Evolutionary conservation across 2,888 invertebrate genomes (phyloP).

Genomic region (Beris chalybata): DNA sequence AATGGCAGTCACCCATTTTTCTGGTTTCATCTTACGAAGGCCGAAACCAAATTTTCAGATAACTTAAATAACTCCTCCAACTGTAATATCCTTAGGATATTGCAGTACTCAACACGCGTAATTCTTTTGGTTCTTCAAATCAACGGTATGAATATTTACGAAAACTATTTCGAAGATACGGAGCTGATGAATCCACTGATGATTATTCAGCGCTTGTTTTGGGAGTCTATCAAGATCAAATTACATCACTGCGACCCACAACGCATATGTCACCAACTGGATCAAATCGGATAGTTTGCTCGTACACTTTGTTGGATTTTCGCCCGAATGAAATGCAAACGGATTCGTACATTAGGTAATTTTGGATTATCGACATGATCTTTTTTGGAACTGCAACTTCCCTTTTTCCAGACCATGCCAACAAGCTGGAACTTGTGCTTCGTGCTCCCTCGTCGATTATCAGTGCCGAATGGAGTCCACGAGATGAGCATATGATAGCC

Average conservation of each 20-base stretch:
- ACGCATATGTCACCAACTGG: slow-evolving; percentile 66
- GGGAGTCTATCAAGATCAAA: slow-evolving; percentile 68
- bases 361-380: background rate
- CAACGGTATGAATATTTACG: slow-evolving; percentile 78
- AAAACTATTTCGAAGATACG: slow-evolving; percentile 69
- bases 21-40: no score
- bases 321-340: slow-evolving; percentile 37
- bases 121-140: slow-evolving; percentile 74
- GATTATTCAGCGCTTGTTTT: slow-evolving; percentile 63
- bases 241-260: slow-evolving; percentile 55
- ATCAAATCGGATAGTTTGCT: slow-evolving; percentile 19
- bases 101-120: no score
- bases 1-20: no score
- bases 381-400: background rate
- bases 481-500: slow-evolving; percentile 73
- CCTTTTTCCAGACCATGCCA: slow-evolving; percentile 74
- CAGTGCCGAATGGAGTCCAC: slow-evolving; percentile 82
- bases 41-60: no score
- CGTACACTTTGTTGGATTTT: slow-evolving; percentile 38
- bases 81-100: no score
- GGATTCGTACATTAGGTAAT: slow-evolving; percentile 64
- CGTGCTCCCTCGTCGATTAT: slow-evolving; percentile 71
- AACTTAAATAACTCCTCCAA: no score
- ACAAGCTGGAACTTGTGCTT: slow-evolving; percentile 71
- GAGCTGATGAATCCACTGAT: slow-evolving; percentile 58